Base-by-base conservation (phyloP, 1,140 invertebrate species). In the Cotesia glomerata region DNA sequence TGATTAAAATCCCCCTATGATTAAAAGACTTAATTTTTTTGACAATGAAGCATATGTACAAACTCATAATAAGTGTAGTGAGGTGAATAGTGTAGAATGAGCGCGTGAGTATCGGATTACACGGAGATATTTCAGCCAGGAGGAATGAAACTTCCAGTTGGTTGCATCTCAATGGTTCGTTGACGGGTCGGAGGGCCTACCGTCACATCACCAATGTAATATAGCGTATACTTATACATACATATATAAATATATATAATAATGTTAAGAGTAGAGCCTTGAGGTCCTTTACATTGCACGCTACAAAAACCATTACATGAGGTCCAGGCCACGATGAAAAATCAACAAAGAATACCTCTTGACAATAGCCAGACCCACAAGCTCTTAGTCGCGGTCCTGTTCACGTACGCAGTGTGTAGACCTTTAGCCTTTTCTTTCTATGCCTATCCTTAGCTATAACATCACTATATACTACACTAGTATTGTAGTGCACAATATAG, bases 111-210 rank as follows among this genome's bases (percentile, higher is more conserved):
- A 76, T 76, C 74, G 67, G 62, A 76, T 76, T 76, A 76, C 74
- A 71, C 69, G 54, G 16, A 69, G 68, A 69, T 69, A 69, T 69
- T 54, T 52, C 51, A 74, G 62, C 61, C 54, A 71, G 51, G 78
- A 81, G 78, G 64, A 82, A 81, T 78, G 79, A 79, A 80, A 84
- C 81, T 85, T 85, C 82, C 83, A 84, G 76, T 79, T 64, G 77
- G 77, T 72, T 79, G 82, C 74, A 66, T 72, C 63, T 80, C 77
- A 85, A 84, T 84, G 77, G 79, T 69, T 75, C 66, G 71, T 76
- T 75, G 79, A 78, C 64, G 64, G 61, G 72, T 71, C 75, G 76
- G 72, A 74, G 76, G 79, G 76, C 72, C 75, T 66, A 52, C 51
- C 39, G 39, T 45, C 39, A 45, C 39, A 45, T 45, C 5, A 11